A percentile compares a stretch with the other conserved stretches of the same genome.
Conservation (phyloP, 2,113 vertebrate species). For the Thermophis baileyi region DNA sequence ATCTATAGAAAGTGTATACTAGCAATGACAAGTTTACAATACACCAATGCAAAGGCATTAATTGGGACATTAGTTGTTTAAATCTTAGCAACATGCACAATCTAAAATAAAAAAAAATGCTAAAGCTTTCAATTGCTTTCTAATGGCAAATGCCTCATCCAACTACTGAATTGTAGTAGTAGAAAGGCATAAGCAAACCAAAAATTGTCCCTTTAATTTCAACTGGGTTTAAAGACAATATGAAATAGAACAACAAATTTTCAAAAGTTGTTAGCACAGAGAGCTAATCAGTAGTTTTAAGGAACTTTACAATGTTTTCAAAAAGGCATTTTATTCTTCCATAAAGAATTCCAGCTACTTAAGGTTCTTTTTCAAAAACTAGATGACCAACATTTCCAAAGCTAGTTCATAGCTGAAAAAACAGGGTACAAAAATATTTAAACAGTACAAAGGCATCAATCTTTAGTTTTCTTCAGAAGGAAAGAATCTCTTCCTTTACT, state of each 20-base stretch:
- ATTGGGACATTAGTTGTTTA: conserved; percentile 66
- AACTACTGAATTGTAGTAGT: conserved; percentile 59
- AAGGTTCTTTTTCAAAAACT: conserved; percentile 58
- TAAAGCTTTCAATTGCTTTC: conserved; percentile 61
- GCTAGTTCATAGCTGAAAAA: conserved; percentile 66
- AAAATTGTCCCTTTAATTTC: conserved; percentile 50
- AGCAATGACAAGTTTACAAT: conserved; percentile 70
- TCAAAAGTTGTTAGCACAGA: conserved; percentile 65
- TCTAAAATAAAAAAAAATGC: conserved; percentile 65
- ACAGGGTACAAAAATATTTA: conserved; percentile 73
- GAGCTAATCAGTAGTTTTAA: conserved; percentile 74
- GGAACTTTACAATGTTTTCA: conserved; percentile 63
- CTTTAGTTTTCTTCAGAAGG: conserved; percentile 51
- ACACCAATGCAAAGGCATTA: conserved; percentile 64
- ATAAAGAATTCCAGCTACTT: conserved; percentile 51
- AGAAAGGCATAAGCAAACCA: conserved; percentile 64
- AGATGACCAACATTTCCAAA: conserved; percentile 55
- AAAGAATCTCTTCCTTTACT: conserved; percentile 50
- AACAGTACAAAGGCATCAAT: conserved; percentile 60
- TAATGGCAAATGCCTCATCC: conserved; percentile 61
- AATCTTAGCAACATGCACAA: conserved; percentile 75
- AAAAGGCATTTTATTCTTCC: conserved; percentile 54
- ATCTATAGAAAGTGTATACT: conserved; percentile 72
- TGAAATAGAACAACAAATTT: conserved; percentile 70
- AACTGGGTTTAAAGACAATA: conserved; percentile 62